Base-by-base conservation (phyloP, 2,113 vertebrate genomes). In the Scartelaos histophorus region DNA sequence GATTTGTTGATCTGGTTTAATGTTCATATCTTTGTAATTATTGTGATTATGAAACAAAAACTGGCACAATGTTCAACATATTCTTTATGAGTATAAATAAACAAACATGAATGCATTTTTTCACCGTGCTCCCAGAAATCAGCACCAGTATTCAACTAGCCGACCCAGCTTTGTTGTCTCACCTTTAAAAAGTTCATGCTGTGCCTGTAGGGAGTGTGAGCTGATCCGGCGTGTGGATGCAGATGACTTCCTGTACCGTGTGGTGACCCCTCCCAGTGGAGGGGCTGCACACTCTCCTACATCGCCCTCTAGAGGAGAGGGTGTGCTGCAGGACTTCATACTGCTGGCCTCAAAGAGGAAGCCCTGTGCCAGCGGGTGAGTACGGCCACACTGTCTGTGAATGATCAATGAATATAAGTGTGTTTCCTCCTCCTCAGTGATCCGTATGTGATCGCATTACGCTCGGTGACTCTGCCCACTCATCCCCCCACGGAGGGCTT, bases 201-300 rank as follows among this genome's bases (percentile, higher is more conserved):
- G 19, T 67, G 21, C 46, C 11, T 4, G 19, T 84, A 99, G 97
- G 85, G 89, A 87, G 0, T 96, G 94, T 17, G 94, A 95, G 70
- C 89, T 95, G 0, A 93, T 99, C 66, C 91, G 94, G 77, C 90
- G 85, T 57, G 96, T 98, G 0, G 95, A 99, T 0, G 90, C 95
- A 0, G 97, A 99, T 0, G 96, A 99, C 17, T 79, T 92, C 82
- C 95, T 99, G 91, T 99, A 98, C 75, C 95, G 94, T 0, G 95
- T 98, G 83, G 87, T 96, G 80, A 94, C 95, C 73, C 94, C 93
- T 29, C 0, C 86, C 91, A 0, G 88, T 95, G 3, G 66, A 0
- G 47, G 80, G 0, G 45, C 10, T 0, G 51, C 62, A 1, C 75
- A 66, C 3, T 76, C 74, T n/a, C 53, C 68, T 0, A 71, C 78